Percentiles rank a stretch among this genome's conserved stretches.
These are phyloP conservation scores for Enteromius thamalakanensis DNA, from an alignment of 2,797 vertebrate genomes.

Conservation along the genomic window DNA sequence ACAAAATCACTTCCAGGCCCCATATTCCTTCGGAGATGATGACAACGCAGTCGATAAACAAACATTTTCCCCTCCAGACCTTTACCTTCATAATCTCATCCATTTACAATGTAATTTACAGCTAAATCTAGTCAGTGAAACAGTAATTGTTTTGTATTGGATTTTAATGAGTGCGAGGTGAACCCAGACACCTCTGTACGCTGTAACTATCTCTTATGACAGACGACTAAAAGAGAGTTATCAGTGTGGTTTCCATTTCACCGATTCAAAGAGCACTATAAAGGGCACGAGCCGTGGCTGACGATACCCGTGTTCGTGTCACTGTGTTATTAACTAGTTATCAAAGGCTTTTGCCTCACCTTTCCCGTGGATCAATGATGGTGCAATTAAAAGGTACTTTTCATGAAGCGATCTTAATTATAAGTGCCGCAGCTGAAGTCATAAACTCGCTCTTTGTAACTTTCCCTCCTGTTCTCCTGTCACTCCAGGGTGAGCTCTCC, in stretches of 20 bases:
- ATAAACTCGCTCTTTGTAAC: slow-evolving; percentile 39
- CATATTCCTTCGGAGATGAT: slow-evolving; percentile 27
- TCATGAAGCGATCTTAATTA: slow-evolving; percentile 51
- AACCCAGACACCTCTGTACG: slow-evolving; percentile 49
- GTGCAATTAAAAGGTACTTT: slow-evolving; percentile 49
- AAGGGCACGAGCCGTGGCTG: slow-evolving; percentile 36
- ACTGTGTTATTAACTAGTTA: slow-evolving; percentile 45
- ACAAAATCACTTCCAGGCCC: slow-evolving; percentile 14
- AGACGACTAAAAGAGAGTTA: slow-evolving; percentile 51
- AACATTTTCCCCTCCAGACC: slow-evolving; percentile 49
- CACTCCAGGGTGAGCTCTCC: slow-evolving; percentile 70
- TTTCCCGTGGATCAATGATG: slow-evolving; percentile 46
- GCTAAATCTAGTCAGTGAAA: slow-evolving; percentile 56
- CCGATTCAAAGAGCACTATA: slow-evolving; percentile 41
- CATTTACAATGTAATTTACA: slow-evolving; percentile 60
- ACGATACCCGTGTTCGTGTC: slow-evolving; percentile 56
- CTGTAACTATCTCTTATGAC: slow-evolving; percentile 51
- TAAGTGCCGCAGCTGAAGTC: slow-evolving; percentile 43
- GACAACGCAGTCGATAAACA: slow-evolving; percentile 46
- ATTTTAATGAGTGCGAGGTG: slow-evolving; percentile 61
- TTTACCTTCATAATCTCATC: slow-evolving; percentile 57
- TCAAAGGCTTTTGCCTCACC: slow-evolving; percentile 43
- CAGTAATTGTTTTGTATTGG: slow-evolving; percentile 64
- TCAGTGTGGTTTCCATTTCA: slow-evolving; percentile 49
- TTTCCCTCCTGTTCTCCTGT: slow-evolving; percentile 61